Evolutionary conservation across 2,888 invertebrate species (phyloP).

Genomic region (Drosophila cognata): DNA sequence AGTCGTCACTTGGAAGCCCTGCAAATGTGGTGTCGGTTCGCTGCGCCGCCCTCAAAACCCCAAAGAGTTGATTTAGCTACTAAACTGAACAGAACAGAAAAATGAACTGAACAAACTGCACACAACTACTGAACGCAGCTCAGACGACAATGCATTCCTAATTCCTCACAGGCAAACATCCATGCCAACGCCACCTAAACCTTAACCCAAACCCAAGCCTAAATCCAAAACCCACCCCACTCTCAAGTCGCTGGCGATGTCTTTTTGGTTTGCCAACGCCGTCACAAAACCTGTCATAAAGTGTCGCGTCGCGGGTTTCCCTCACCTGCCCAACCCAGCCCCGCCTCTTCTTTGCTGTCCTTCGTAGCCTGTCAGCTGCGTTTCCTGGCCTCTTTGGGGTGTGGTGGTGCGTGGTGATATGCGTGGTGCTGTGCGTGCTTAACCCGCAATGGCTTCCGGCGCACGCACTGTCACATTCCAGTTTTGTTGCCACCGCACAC

Average conservation of each 20-base stretch:
- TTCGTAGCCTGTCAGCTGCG: conserved; percentile 36
- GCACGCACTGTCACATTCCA: conserved; percentile 49
- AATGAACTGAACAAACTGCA: conserved; percentile 37
- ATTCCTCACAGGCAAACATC: conserved; percentile 52
- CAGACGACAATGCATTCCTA: conserved; percentile 75
- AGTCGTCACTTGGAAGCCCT: conserved; percentile 44
- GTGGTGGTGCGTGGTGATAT: neutral
- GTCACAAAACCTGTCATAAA: conserved; percentile 66
- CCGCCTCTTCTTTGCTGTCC: neutral
- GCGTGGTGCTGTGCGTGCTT: conserved; percentile 48
- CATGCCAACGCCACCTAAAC: neutral
- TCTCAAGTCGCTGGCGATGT: conserved; percentile 30
- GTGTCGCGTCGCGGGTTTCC: conserved; percentile 69
- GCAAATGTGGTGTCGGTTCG: conserved; percentile 35
- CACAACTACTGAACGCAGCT: conserved; percentile 12
- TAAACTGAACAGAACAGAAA: conserved; percentile 32
- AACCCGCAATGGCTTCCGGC: conserved; percentile 76
- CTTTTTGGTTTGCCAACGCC: conserved; percentile 37
- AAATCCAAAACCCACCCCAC: neutral
- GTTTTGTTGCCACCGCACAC: conserved; percentile 25
- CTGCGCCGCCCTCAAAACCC: conserved; percentile 30
- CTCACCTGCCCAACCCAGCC: conserved; percentile 1
- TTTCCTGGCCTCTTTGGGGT: conserved; percentile 30
- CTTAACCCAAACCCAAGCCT: neutral
- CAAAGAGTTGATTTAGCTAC: conserved; percentile 70